phyloP scores from a whole-genome alignment of 1,140 invertebrate species.

The Drosophila nigrodunni region DNA sequence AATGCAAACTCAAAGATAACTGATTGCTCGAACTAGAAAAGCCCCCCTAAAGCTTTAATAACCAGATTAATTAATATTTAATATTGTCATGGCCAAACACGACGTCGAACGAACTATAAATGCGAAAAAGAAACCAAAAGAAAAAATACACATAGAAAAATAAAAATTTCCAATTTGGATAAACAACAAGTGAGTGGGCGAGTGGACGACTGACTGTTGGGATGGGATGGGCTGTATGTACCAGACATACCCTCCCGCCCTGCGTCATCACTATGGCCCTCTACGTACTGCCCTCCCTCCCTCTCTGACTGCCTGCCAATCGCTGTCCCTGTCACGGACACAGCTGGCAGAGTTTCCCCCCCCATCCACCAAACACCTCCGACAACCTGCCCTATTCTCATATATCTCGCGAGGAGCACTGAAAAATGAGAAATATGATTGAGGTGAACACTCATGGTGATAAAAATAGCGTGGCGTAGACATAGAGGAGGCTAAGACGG shows the following conservation, averaged over 20 bases:
- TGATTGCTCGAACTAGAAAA: constrained; percentile 33
- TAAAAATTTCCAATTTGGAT: constrained; percentile 28
- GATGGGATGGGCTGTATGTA: background rate
- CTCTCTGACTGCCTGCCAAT: background rate
- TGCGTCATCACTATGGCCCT: background rate
- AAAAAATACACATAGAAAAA: constrained; percentile 33
- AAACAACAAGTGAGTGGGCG: constrained; percentile 68
- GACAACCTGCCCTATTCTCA: constrained; percentile 24
- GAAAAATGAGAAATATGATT: constrained; percentile 81
- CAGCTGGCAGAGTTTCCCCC: constrained; percentile 14
- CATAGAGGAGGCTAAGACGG: constrained; percentile 16
- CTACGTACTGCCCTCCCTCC: background rate
- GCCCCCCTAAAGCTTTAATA: constrained; percentile 54
- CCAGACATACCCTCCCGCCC: constrained; percentile 5
- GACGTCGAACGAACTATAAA: constrained; percentile 61
- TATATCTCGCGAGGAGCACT: constrained; percentile 52
- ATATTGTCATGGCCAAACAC: constrained; percentile 78
- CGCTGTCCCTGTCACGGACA: constrained; percentile 38
- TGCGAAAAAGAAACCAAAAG: constrained; percentile 21
- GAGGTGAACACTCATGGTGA: constrained; percentile 72
- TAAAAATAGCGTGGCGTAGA: constrained; percentile 66
- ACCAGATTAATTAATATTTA: constrained; percentile 81
- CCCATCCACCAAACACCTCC: constrained; percentile 1
- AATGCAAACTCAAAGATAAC: constrained; percentile 29
- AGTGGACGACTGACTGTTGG: constrained; percentile 46